These are phyloP conservation scores for Abramis brama DNA, from an alignment of 2,113 vertebrate species.

Conservation along the genomic window DNA sequence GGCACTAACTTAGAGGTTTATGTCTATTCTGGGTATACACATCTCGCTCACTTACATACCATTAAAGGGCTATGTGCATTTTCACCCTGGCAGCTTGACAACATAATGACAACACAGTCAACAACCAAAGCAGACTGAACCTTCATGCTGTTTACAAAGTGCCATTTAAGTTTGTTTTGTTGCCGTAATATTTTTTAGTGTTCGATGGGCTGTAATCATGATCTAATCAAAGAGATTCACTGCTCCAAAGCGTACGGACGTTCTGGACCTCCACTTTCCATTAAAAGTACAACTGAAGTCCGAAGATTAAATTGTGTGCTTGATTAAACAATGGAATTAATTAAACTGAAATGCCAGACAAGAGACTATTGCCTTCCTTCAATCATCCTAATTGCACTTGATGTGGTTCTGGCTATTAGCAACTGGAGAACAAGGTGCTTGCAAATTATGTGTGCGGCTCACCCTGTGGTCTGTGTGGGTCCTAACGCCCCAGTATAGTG, in stretches of 20 bases:
- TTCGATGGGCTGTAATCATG: slow-evolving; percentile 50
- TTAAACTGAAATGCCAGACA: slow-evolving; percentile 47
- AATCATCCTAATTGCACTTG: slow-evolving; percentile 48
- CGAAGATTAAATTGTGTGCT: slow-evolving; percentile 56
- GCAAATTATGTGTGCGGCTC: not conserved
- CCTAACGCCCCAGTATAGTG: too few species aligned
- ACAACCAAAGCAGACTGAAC: slow-evolving; percentile 17
- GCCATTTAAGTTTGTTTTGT: slow-evolving; percentile 53
- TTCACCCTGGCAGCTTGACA: slow-evolving; percentile 27
- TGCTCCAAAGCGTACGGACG: slow-evolving; percentile 5
- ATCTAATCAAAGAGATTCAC: slow-evolving; percentile 41
- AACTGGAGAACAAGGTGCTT: slow-evolving; percentile 41
- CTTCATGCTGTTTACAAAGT: slow-evolving; percentile 36
- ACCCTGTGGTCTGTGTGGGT: too few species aligned
- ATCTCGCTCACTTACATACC: not conserved
- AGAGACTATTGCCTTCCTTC: slow-evolving; percentile 44
- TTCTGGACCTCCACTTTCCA: slow-evolving; percentile 39
- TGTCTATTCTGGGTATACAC: slow-evolving; percentile 2
- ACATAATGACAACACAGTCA: slow-evolving; percentile 32
- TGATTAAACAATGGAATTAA: slow-evolving; percentile 62
- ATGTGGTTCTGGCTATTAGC: slow-evolving; percentile 46
- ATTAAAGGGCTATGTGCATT: not conserved
- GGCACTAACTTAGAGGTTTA: not conserved
- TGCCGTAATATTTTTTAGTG: not conserved
- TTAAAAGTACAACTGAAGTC: slow-evolving; percentile 53